Percentiles rank a stretch among this genome's conserved stretches.
Conservation (phyloP, 2,888 invertebrate species). For the Unio pictorum region DNA sequence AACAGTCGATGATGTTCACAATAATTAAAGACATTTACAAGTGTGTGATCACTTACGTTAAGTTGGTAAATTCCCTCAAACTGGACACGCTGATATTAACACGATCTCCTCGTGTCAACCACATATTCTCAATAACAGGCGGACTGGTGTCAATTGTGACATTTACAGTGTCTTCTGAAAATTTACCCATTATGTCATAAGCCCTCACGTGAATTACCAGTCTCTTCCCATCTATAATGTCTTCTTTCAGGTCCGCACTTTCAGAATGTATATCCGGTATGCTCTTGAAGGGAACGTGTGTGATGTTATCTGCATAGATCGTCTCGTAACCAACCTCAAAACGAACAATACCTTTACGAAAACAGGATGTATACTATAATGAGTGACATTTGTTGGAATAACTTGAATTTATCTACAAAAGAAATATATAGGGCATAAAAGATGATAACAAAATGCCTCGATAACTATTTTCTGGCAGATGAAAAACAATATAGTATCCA, state of each 20-base stretch:
- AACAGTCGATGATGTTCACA: neutral
- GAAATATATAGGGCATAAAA: neutral
- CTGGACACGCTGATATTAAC: slow-evolving; percentile 39
- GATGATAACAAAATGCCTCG: neutral
- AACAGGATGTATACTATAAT: neutral
- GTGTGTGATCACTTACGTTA: slow-evolving; percentile 26
- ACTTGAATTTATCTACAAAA: neutral
- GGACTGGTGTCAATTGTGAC: slow-evolving; percentile 29
- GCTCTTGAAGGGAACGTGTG: slow-evolving; percentile 4
- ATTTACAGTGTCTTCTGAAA: slow-evolving; percentile 25
- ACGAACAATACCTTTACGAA: slow-evolving; percentile 20
- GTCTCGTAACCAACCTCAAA: slow-evolving; percentile 16
- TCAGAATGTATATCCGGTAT: slow-evolving; percentile 12
- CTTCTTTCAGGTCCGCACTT: slow-evolving; percentile 7
- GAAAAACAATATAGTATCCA: too few relatives aligned
- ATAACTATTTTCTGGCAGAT: neutral
- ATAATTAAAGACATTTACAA: neutral
- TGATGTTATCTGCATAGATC: slow-evolving; percentile 3
- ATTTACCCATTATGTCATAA: slow-evolving; percentile 24
- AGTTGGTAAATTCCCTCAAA: slow-evolving; percentile 24
- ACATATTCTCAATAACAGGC: slow-evolving; percentile 31
- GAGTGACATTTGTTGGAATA: neutral
- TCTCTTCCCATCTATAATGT: slow-evolving; percentile 26
- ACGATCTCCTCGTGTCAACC: slow-evolving; percentile 37
- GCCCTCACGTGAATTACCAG: slow-evolving; percentile 25